phyloP scores from a whole-genome alignment of 2,797 vertebrate species.

The Anabas testudineus region DNA sequence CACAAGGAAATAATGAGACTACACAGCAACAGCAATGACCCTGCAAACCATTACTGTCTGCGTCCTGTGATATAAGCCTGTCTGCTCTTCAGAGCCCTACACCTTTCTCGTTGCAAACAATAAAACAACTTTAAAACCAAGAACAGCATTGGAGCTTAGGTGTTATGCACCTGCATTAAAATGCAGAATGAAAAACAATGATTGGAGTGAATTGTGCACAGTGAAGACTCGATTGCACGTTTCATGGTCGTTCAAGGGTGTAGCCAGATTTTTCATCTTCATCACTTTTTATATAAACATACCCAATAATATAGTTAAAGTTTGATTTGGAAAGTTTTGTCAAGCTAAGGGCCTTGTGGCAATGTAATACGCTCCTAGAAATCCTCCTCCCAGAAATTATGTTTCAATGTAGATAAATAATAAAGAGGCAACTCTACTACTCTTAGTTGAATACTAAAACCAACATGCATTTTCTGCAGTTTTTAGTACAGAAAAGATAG shows the following conservation, averaged over 20 bases:
- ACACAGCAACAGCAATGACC: conserved; percentile 22
- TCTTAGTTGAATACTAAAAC: too few relatives aligned
- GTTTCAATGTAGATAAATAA: too few relatives aligned
- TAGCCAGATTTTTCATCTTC: background rate
- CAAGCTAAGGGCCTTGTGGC: background rate
- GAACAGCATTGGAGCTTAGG: background rate
- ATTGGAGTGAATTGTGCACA: conserved; percentile 6
- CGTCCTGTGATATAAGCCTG: conserved; percentile 4
- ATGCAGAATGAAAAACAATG: background rate
- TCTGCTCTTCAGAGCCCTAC: conserved; percentile 4
- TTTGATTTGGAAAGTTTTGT: background rate
- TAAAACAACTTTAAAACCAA: conserved; percentile 6
- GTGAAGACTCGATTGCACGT: conserved; percentile 2
- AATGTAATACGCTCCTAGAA: background rate
- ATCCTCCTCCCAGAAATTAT: too few relatives aligned
- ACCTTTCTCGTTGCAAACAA: conserved; percentile 1
- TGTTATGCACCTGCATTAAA: conserved; percentile 7
- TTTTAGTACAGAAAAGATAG: too few relatives aligned
- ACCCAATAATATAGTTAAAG: too few relatives aligned
- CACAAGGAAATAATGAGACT: conserved; percentile 20
- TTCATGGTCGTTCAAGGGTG: background rate
- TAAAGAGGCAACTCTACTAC: too few relatives aligned
- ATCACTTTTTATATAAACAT: background rate
- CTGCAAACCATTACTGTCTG: conserved; percentile 31
- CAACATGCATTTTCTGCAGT: too few relatives aligned